Evolutionary conservation across 2,797 vertebrate species (phyloP).

Genomic region (Onychomys arenicola): DNA sequence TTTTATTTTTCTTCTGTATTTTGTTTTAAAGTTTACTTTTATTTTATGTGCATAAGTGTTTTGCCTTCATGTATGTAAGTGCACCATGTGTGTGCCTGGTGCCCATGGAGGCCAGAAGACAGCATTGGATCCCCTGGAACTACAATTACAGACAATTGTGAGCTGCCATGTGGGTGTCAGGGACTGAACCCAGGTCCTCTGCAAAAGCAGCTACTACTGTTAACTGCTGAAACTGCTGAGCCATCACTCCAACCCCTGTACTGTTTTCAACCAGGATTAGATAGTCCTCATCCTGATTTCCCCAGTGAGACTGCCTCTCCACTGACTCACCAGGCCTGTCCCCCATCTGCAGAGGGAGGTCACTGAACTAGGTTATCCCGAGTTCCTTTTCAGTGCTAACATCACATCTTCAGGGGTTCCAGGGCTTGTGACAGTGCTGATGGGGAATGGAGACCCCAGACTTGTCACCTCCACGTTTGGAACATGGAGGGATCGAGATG

Average conservation of each 20-base stretch:
- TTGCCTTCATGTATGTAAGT: not conserved
- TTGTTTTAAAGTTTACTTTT: not conserved
- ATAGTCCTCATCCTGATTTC: not conserved
- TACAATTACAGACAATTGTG: not conserved
- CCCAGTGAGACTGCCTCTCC: not conserved
- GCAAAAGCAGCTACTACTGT: not conserved
- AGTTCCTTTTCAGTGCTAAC: constrained; percentile 64
- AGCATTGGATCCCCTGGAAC: not conserved
- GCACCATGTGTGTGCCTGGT: not conserved
- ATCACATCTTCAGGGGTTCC: constrained; percentile 2
- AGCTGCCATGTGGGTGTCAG: not conserved
- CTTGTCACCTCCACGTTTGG: not conserved
- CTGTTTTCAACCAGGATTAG: not conserved
- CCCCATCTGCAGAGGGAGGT: constrained; percentile 38
- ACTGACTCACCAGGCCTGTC: not conserved
- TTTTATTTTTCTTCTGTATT: not conserved
- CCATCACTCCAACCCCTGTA: not conserved
- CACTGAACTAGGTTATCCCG: constrained; percentile 27
- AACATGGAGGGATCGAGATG: not conserved
- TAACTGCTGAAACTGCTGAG: not conserved
- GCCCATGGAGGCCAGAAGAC: not conserved
- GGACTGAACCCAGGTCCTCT: not conserved
- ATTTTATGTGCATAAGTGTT: not conserved
- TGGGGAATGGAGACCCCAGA: not conserved
- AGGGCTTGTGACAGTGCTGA: not conserved